Evolutionary conservation across 2,113 vertebrate genomes (phyloP), one percentile per base, ranked within the genome.

Genomic region (Carollia perspicillata): DNA sequence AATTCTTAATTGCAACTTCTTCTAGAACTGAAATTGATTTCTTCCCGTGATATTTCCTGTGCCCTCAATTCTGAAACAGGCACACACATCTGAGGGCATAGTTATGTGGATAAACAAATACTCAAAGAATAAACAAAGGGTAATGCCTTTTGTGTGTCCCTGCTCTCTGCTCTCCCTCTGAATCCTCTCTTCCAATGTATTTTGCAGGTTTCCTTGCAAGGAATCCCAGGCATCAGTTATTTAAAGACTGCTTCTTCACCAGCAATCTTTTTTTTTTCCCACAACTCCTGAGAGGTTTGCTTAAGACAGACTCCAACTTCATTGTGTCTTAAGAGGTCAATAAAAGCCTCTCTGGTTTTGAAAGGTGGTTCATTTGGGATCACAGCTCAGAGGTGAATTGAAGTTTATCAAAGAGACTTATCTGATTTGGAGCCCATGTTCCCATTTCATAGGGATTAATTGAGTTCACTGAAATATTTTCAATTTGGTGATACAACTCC

Each of bases 251-350:
- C n/a, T 93, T 90, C 47, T 96, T 91, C 69, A 94, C 75, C 89
- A 93, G 65, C 40, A 93, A 92, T 71, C 35, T 3, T 60, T 93
- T 75, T 93, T 87, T 81, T 75, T 93, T 84, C 77, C 22, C 55
- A 95, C n/a, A 90, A 83, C 47, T 14, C 90, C 60, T 88, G 79
- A 83, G 90, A 97, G 88, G 49, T 92, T 95, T 95, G 77, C 75
- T 95, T 95, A 94, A 96, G 94, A 95, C 84, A 96, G 87, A 95
- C 28, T 94, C 95, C 53, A 96, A 92, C 90, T 96, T 92, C 72
- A 89, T 88, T 5, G 5, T 65, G 69, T 68, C 93, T 94, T 92
- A 88, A 84, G 85, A 95, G 69, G 63, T 63, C 78, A 92, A 86
- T 95, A 88, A 97, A 90, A 91, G 20, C 40, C 91, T 95, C 65